Evolutionary conservation across 2,888 invertebrate genomes (phyloP), one percentile per base, ranked within the genome.

Genomic region (Drosophila austrosaltans): DNA sequence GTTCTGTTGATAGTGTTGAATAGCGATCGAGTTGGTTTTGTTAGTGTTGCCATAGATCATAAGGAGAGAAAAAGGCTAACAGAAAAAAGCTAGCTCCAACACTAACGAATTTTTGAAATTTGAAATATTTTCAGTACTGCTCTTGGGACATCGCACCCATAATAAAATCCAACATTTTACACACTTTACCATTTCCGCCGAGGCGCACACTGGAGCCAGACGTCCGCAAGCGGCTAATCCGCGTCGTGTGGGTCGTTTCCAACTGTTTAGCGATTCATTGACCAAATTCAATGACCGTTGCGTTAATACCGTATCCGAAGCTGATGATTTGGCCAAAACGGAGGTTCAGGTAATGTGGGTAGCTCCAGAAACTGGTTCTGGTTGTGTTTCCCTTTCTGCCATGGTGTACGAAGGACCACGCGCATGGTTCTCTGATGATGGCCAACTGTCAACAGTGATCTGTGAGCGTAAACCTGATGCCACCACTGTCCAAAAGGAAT

Each of bases 301-400:
- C 92, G 95, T 96, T 30, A 97, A 97, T 90, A 96, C 98, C 0
- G 95, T 98, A 2, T 94, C 95, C 0, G 97, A 98, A 90, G 94
- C 95, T 0, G 96, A 96, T 74, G 95, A 96, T 83, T 93, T 96
- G 64, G 95, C 95, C 7, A 98, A 98, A 92, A 95, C 96, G 0
- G 96, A 97, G 90, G 94, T 98, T 7, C 96, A 96, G 90, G 96
- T 97, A n/a, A 95, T 96, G 94, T 98, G 98, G 98, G 96, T 95
- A 58, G 97, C 98, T 12, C 98, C 98, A 0, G 94, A 95, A 12
- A 93, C 95, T 7, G 97, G 96, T 3, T 95, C 96, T 0, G 97
- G 98, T 74, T 98, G 98, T 91, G 95, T 98, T 42, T 94, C 96
- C 32, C 95, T 98, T 89, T 97, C 96, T 95, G 97, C 97, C 0